Base-by-base conservation (phyloP, 1,140 invertebrate genomes). In the Onthophagus taurus region DNA sequence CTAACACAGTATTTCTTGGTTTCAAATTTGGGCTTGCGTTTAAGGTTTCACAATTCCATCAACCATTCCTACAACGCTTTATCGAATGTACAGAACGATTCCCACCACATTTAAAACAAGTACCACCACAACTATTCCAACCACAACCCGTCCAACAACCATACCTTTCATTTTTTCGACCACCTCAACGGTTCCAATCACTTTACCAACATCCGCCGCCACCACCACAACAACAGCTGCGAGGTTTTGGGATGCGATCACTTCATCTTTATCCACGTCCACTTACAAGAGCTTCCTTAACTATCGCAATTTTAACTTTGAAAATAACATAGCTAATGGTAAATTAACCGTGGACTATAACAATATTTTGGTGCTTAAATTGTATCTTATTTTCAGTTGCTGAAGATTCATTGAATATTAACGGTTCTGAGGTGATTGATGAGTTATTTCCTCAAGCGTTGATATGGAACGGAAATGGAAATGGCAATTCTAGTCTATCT, bases 201-300 rank as follows among this genome's bases (percentile, higher is more conserved):
- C 24, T n/a, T 26, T 24, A 60, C 52, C 57, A 65, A 60, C 52
- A 21, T 69, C 55, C 56, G 66, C 53, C 48, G 63, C 49, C 59
- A 61, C 51, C 35, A 65, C 45, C 35, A 51, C 55, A 5, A 59
- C 60, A 3, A 50, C 55, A 13, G 29, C 55, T 35, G 51, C 67
- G 23, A 62, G 31, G 49, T 53, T 34, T 49, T 64, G 41, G 55
- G 60, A 17, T 51, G 42, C 36, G 55, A 64, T 39, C 44, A 57
- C 61, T 50, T 66, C 52, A 60, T 70, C 60, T 48, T 67, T 62
- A 55, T 66, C 59, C 50, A 60, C 65, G 19, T 64, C 67, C 13
- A 50, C 53, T 2, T 50, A 51, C 12, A 52, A 37, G 44, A 53
- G 52, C 38, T 58, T 61, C 21, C 54, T 62, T 31, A 52, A 57